These are phyloP conservation scores for Pygathrix nemaeus DNA, from an alignment of 2,113 vertebrate genomes.

Conservation along the genomic window DNA sequence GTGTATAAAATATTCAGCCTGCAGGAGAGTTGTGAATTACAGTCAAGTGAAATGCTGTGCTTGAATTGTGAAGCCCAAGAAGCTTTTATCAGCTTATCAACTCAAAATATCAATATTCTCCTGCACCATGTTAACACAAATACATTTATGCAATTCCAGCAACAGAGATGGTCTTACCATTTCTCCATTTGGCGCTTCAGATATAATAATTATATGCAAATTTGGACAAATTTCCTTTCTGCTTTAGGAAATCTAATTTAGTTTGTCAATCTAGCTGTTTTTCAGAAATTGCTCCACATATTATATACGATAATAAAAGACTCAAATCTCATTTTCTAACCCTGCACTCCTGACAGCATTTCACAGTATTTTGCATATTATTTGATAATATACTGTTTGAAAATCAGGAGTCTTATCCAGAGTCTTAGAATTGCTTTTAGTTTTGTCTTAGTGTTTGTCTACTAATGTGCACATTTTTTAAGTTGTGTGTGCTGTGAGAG, in stretches of 20 bases:
- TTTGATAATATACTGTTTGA: neutral
- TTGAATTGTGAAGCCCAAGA: conserved; percentile 50
- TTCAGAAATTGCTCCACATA: neutral
- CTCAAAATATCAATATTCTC: conserved; percentile 39
- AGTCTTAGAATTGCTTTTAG: neutral
- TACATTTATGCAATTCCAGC: neutral
- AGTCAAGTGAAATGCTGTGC: conserved; percentile 68
- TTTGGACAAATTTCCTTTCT: conserved; percentile 3
- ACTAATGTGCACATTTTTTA: neutral
- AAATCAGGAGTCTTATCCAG: neutral
- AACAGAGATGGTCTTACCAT: neutral
- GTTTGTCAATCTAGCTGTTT: neutral
- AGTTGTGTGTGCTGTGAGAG: neutral
- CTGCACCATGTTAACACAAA: neutral
- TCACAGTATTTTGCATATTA: neutral
- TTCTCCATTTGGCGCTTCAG: neutral
- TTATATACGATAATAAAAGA: neutral
- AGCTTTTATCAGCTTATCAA: conserved; percentile 46
- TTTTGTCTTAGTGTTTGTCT: neutral
- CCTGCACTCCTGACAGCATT: neutral
- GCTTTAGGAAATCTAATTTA: neutral
- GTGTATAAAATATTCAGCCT: conserved; percentile 74
- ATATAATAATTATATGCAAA: conserved; percentile 35
- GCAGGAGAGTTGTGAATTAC: conserved; percentile 66
- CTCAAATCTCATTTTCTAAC: neutral